These are phyloP conservation scores for Ormyrus labotus DNA, from an alignment of 2,888 invertebrate genomes.

Conservation along the genomic window DNA sequence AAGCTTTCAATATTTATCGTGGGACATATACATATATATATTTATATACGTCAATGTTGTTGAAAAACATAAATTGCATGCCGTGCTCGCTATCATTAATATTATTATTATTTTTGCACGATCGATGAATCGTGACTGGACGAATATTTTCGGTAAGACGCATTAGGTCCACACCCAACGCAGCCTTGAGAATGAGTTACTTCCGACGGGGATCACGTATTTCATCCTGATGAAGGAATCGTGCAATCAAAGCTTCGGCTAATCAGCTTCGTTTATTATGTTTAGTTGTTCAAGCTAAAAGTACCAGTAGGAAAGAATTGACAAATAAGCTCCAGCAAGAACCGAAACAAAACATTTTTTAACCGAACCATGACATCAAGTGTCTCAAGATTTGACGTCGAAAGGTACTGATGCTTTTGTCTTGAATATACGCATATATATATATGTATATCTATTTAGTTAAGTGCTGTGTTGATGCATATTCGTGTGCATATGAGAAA, in stretches of 20 bases:
- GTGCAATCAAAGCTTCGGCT: conserved; percentile 12
- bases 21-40: conserved; percentile 8
- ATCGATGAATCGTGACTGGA: conserved; percentile 44
- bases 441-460: no score
- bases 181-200: conserved; percentile 51
- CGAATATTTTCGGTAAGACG: conserved; percentile 44
- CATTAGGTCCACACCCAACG: conserved; percentile 48
- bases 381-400: not conserved
- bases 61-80: conserved; percentile 46
- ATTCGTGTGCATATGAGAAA: not conserved
- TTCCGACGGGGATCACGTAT: conserved; percentile 17
- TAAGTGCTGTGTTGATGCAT: conserved; percentile 7
- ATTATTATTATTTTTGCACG: conserved; percentile 42
- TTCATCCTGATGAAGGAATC: not conserved
- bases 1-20: not conserved
- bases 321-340: no score
- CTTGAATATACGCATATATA: not conserved
- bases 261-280: conserved; percentile 22
- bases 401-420: not conserved
- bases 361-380: no score
- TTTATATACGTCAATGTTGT: conserved; percentile 32
- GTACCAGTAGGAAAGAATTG: not conserved
- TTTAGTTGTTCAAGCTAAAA: conserved; percentile 16
- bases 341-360: no score
- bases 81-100: conserved; percentile 28